phyloP scores from a whole-genome alignment of 2,888 invertebrate species.

The Sphaerophoria taeniata region DNA sequence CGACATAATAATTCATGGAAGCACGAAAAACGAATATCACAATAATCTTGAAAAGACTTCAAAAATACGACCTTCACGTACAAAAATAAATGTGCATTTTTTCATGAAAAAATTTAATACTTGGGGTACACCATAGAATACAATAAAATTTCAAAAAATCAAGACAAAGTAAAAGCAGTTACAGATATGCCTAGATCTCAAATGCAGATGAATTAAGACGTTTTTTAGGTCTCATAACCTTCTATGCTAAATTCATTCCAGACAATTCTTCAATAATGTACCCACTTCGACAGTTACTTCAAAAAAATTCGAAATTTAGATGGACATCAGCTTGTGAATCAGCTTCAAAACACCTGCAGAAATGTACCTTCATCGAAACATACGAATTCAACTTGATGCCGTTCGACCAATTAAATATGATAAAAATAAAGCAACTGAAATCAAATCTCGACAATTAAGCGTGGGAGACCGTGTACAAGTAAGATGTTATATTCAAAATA shows the following conservation, averaged over 20 bases:
- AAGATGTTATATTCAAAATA: constrained; percentile 14
- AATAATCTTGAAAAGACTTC: not conserved
- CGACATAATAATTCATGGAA: not conserved
- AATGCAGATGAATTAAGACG: not conserved
- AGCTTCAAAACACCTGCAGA: not conserved
- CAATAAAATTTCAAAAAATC: constrained; percentile 6
- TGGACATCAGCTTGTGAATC: not conserved
- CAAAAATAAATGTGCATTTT: too few relatives aligned
- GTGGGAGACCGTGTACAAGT: constrained; percentile 50
- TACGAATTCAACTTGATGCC: too few relatives aligned
- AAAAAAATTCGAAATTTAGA: not conserved
- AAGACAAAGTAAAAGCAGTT: not conserved
- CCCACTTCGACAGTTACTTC: not conserved
- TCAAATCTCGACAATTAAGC: constrained; percentile 12
- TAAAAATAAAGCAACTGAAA: not conserved
- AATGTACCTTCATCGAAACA: too few relatives aligned
- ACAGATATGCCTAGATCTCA: too few relatives aligned
- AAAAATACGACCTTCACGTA: not conserved
- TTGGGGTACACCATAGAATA: not conserved
- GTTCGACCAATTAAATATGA: too few relatives aligned
- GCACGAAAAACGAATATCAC: not conserved
- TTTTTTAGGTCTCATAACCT: not conserved
- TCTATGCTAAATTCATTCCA: not conserved
- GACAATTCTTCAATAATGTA: not conserved
- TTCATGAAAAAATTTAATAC: not conserved